phyloP scores from a whole-genome alignment of 2,888 invertebrate genomes.

The Leucophora obtusa region DNA sequence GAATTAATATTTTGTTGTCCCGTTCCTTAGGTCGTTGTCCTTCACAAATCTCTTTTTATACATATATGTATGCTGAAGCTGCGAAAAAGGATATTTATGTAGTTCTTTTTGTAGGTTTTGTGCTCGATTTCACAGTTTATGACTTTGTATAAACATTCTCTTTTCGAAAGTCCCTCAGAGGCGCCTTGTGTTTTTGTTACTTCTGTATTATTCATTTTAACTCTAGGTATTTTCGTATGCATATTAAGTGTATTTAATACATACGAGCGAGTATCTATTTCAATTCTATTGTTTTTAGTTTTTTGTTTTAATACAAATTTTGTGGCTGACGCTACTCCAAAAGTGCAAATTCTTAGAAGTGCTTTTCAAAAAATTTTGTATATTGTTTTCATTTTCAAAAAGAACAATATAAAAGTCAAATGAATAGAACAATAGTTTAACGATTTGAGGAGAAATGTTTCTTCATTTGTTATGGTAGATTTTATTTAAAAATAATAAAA shows the following conservation, averaged over 20 bases:
- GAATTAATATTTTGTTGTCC: background rate
- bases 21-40: constrained; percentile 10
- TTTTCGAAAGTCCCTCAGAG: constrained; percentile 38
- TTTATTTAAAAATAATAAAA: constrained; percentile 14
- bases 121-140: constrained; percentile 72
- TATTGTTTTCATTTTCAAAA: constrained; percentile 8
- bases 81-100: constrained; percentile 70
- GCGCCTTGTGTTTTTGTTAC: constrained; percentile 28
- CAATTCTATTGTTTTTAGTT: constrained; percentile 8
- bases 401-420: constrained; percentile 49
- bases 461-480: constrained; percentile 43
- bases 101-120: constrained; percentile 64
- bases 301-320: no score
- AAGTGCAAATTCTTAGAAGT: constrained; percentile 27
- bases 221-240: no score
- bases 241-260: no score
- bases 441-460: constrained; percentile 1
- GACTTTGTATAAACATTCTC: constrained; percentile 66
- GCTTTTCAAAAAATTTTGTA: background rate
- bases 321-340: constrained; percentile 72
- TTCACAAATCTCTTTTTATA: background rate
- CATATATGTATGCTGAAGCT: constrained; percentile 56
- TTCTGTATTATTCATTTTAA: no score
- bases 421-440: constrained; percentile 24
- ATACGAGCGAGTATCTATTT: no score